Conservation (phyloP, 2,888 invertebrate genomes). For the Drosophila glabriapex region DNA sequence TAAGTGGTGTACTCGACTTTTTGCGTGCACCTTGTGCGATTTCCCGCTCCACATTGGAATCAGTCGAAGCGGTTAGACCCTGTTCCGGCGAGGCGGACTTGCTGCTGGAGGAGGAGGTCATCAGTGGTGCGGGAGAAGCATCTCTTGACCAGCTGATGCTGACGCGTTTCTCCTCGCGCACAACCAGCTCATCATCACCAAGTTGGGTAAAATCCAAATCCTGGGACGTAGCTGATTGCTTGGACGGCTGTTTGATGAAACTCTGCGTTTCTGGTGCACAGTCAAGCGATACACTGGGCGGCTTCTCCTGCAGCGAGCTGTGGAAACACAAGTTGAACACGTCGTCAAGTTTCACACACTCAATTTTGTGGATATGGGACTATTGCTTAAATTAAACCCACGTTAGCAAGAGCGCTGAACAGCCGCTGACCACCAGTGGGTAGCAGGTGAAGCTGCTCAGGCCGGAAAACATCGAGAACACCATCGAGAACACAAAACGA, state of each 20-base stretch:
- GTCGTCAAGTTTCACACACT: not conserved
- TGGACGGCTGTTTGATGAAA: slow-evolving; percentile 75
- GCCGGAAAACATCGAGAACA: slow-evolving; percentile 80
- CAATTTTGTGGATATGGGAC: too few species aligned
- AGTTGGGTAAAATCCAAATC: slow-evolving; percentile 67
- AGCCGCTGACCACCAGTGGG: slow-evolving; percentile 82
- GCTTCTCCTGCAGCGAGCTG: slow-evolving; percentile 83
- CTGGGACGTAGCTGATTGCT: slow-evolving; percentile 24
- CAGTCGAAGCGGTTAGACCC: slow-evolving; percentile 47
- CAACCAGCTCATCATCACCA: slow-evolving; percentile 80
- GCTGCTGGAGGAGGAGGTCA: slow-evolving; percentile 60
- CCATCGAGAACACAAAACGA: slow-evolving; percentile 57
- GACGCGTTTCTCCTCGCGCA: slow-evolving; percentile 83
- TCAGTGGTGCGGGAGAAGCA: slow-evolving; percentile 82
- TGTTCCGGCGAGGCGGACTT: slow-evolving; percentile 69
- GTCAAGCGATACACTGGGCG: slow-evolving; percentile 62
- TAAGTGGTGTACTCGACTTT: slow-evolving; percentile 71
- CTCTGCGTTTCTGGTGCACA: slow-evolving; percentile 69
- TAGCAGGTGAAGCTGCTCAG: slow-evolving; percentile 83
- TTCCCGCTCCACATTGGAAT: slow-evolving; percentile 60
- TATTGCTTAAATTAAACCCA: slow-evolving; percentile 44
- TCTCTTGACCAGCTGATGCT: slow-evolving; percentile 84
- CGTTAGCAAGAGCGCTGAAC: slow-evolving; percentile 79
- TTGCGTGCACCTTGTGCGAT: slow-evolving; percentile 77
- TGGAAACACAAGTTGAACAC: not conserved